Base-by-base conservation (phyloP, 2,797 vertebrate genomes). In the Euthynnus affinis region DNA sequence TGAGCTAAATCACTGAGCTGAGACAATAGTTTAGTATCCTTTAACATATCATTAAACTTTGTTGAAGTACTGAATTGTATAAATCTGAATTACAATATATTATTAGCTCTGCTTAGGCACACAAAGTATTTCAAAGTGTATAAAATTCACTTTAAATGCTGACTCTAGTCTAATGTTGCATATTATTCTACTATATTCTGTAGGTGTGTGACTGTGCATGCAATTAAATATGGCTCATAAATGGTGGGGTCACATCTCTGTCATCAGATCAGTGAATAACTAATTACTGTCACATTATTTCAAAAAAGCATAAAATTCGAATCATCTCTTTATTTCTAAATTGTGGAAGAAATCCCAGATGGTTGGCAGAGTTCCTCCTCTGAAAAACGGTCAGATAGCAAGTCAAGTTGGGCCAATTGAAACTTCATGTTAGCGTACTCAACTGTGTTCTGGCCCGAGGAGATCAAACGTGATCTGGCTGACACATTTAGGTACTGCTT, bases 1-100 rank as follows among this genome's bases (percentile, higher is more conserved):
- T 0, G 8, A 71, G 75, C 59, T 80, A 56, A 69, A 79, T 84
- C 78, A 79, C 75, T 76, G 80, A 88, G 69, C 79, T 68, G 49
- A 74, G 80, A 82, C 78, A 58, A 86, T 87, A 74, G 78, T 89
- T 87, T 76, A 84, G 59, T 76, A 44, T 87, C 79, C 53, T 82
- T 90, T 88, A 77, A 81, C 78, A 80, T 76, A 63, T 85, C 84
- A 78, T 89, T 85, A 86, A 91, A 80, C 83, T 44, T 78, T 55
- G 65, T 72, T 60, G 53, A 49, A 78, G 67, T 58, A 12, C 20
- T 48, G 40, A 71, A 34, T 59, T 48, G 67, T 29, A 23, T 57
- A 51, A n/a, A 10, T 46, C 56, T 62, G 60, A 65, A 74, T 71
- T 56, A 74, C 59, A 55, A 46, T 52, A 7, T 56, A 74, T 71